Evolutionary conservation across 2,888 invertebrate species (phyloP), one percentile per base, ranked within the genome.

Genomic region (Drosophila conformis): DNA sequence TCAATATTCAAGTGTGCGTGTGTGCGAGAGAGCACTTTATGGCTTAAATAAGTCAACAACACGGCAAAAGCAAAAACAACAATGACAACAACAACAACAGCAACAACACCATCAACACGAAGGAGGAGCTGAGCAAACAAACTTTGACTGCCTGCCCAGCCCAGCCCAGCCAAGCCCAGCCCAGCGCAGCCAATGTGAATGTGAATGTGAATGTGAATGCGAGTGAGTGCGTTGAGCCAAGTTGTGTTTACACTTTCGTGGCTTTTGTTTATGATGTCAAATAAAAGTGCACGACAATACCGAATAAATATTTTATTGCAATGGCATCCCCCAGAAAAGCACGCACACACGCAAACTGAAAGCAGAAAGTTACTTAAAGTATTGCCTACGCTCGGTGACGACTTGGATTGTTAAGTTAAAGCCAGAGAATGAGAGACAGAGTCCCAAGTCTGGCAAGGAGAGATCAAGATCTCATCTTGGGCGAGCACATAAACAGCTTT

Each of bases 251-350:
- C 91, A 90, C 91, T 87, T 87, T 91, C 90, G 90, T 90, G 91
- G 87, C 90, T 90, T 84, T 87, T 87, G 91, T 87, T 87, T 87
- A 87, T 87, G 89, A 87, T 88, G 87, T 87, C 87, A 87, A 87
- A 91, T 90, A 88, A 87, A 90, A 90, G 87, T 90, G 91, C 89
- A 85, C 91, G 86, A 89, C 91, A 87, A 90, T 88, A 90, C 88
- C 86, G 73, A 90, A 87, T 87, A 90, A 90, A 90, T 87, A 90
- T 90, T 87, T 87, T 90, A 87, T 87, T 90, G 85, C 89, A 74
- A 83, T 84, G 87, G 67, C 69, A 83, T 67, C 69, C 83, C 72
- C 86, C 71, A 64, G 67, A 35, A 64, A 27, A 15, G 18, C 6
- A 46, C 15, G 21, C 35, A n/a, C n/a, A 21, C 40, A 25, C n/a